Base-by-base conservation (phyloP, 1,140 invertebrate genomes). In the Drosophila santomea region DNA sequence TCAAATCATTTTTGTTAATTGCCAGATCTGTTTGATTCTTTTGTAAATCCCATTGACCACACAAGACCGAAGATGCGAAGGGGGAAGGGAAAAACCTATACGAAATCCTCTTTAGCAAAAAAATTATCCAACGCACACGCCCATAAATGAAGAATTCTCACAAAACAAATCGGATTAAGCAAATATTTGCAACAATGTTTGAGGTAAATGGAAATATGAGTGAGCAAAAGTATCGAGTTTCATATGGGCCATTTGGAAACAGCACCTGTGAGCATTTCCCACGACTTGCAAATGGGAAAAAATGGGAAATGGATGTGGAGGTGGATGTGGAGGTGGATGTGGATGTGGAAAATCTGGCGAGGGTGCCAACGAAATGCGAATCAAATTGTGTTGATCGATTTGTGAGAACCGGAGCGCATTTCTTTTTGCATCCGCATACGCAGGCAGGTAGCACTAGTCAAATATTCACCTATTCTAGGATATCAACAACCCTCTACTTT, bases 351-450 rank as follows among this genome's bases (percentile, higher is more conserved):
- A 45, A 6, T 47, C 28, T 4, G 51, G 44, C 10, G 23, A 64
- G 71, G 72, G 59, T 74, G 73, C 55, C 20, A 68, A 32, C 59
- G 32, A 77, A 82, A 82, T 88, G 82, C 83, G 82, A 86, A 88
- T 86, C 82, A 83, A 86, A 86, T 88, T 78, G 39, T 64, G 45
- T 73, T 88, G 82, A 88, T 86, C 75, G 82, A 86, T 88, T 72
- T 78, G 62, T 68, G 68, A 71, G 64, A 59, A 54, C 20, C 32
- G 23, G 35, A 54, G 43, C 3, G 4, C 15, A 10, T 17, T 43
- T 41, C 41, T 55, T 67, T 82, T 75, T 66, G 59, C 71, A 64
- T 57, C 52, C 39, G 58, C 59, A 32, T 28, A 25, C 10, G 15
- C 14, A 14, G 14, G 72, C 17, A 54, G 72, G 28, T 64, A 54